Evolutionary conservation across 2,888 invertebrate genomes (phyloP).

Genomic region (Sminthurides aquaticus): DNA sequence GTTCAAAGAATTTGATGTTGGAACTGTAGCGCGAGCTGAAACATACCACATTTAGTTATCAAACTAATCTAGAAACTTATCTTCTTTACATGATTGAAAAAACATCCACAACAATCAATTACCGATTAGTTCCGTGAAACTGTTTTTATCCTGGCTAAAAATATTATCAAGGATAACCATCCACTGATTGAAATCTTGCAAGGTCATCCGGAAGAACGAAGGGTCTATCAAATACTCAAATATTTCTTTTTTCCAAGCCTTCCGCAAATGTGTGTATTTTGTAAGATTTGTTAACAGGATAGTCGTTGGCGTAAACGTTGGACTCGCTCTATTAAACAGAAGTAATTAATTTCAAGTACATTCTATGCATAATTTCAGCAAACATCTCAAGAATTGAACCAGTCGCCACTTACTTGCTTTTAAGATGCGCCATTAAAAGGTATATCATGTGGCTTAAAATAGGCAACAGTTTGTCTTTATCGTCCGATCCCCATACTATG

Average conservation of each 20-base stretch:
- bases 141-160: constrained; percentile 84
- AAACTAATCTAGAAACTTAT: constrained; percentile 4
- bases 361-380: too few relatives aligned
- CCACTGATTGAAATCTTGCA: constrained; percentile 68
- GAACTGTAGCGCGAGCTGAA: constrained; percentile 64
- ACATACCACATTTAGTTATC: constrained; percentile 3
- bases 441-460: constrained; percentile 73
- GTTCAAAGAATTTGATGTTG: constrained; percentile 69
- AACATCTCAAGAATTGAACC: too few relatives aligned
- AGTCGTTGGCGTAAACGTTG: constrained; percentile 19
- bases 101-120: constrained; percentile 46
- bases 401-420: constrained; percentile 57
- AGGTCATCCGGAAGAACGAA: constrained; percentile 78
- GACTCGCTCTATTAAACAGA: constrained; percentile 11
- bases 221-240: constrained; percentile 73
- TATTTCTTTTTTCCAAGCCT: constrained; percentile 82
- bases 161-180: constrained; percentile 76
- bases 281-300: constrained; percentile 66
- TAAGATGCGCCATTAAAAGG: constrained; percentile 79
- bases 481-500: constrained; percentile 78
- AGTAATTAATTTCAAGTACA: not conserved
- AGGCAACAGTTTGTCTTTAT: constrained; percentile 78
- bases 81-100: not conserved
- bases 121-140: constrained; percentile 81
- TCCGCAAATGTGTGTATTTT: constrained; percentile 77